Evolutionary conservation across 2,888 invertebrate species (phyloP), one percentile per base, ranked within the genome.

Genomic region (Tetragnatha montana): DNA sequence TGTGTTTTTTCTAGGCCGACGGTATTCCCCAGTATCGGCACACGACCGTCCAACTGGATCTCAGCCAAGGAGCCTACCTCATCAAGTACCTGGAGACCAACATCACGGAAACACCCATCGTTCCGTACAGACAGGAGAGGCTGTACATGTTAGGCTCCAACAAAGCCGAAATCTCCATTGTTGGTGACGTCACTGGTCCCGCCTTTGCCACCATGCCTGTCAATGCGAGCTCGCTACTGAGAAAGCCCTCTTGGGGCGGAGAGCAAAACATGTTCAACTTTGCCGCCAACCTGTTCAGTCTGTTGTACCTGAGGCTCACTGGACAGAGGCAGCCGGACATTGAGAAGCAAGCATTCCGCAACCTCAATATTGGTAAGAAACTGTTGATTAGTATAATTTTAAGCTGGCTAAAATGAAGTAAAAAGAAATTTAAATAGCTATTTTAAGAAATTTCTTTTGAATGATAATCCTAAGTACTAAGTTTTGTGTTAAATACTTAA

Each of bases 221-320:
- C 90, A 93, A 93, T 84, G 93, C 94, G 10, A 93, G 93, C 80
- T 93, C 93, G 85, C 92, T 93, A 49, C 92, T 94, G 87, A 91
- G 93, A 22, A 93, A 93, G 89, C 94, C 94, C 0, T 94, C 93
- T 83, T 94, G 93, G 68, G 93, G 93, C 14, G 98, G 96, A 0
- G 99, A 99, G 93, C 98, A 98, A 93, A 98, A 97, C 93, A 97
- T 98, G 95, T 99, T 98, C 94, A 98, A 98, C 92, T 98, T 99
- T 94, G 98, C 98, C 0, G 97, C 97, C 19, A 98, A 98, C 94
- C 95, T 98, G 94, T 97, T 97, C 94, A 97, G 97, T 0, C 96
- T 97, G 0, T 95, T 97, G 93, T 98, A 98, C 94, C 97, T 98
- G 96, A 95, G 98, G 10, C 94, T 96, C 88, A 97, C 98, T 85